These are phyloP conservation scores for Sebastes flavidus DNA, from an alignment of 2,797 vertebrate species.

Conservation along the genomic window DNA sequence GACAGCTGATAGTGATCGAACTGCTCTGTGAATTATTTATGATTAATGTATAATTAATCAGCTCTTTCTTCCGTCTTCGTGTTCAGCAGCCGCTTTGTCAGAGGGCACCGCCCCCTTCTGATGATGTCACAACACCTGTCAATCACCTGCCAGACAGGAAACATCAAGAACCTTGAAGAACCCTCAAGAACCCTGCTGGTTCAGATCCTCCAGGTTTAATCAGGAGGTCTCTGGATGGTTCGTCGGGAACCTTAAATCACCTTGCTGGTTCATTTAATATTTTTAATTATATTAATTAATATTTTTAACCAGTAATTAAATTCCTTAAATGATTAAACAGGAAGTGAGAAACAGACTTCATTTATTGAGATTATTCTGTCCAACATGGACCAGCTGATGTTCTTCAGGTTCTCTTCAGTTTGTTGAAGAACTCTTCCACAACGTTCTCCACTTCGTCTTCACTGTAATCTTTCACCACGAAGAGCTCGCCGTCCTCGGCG, in stretches of 20 bases:
- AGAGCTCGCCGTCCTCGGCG: slow-evolving; percentile 18
- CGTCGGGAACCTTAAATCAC: too few relatives aligned
- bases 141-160: too few relatives aligned
- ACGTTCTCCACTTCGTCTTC: slow-evolving; percentile 51
- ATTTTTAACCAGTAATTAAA: not conserved
- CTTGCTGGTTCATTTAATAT: too few relatives aligned
- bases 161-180: too few relatives aligned
- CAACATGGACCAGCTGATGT: not conserved
- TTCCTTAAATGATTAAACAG: not conserved
- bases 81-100: slow-evolving; percentile 22
- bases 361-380: not conserved
- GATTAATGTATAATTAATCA: slow-evolving; percentile 61
- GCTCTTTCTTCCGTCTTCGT: not conserved
- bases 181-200: not conserved
- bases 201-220: too few relatives aligned
- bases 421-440: slow-evolving; percentile 54
- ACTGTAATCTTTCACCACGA: slow-evolving; percentile 57
- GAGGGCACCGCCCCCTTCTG: not conserved
- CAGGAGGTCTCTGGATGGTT: too few relatives aligned
- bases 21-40: slow-evolving; percentile 3
- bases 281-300: too few relatives aligned
- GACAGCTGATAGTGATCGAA: slow-evolving; percentile 40
- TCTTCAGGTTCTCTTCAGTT: slow-evolving; percentile 11
- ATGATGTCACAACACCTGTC: not conserved
- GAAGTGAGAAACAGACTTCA: not conserved